Evolutionary conservation across 2,888 invertebrate genomes (phyloP).

Genomic region (Agonopterix heracliana): DNA sequence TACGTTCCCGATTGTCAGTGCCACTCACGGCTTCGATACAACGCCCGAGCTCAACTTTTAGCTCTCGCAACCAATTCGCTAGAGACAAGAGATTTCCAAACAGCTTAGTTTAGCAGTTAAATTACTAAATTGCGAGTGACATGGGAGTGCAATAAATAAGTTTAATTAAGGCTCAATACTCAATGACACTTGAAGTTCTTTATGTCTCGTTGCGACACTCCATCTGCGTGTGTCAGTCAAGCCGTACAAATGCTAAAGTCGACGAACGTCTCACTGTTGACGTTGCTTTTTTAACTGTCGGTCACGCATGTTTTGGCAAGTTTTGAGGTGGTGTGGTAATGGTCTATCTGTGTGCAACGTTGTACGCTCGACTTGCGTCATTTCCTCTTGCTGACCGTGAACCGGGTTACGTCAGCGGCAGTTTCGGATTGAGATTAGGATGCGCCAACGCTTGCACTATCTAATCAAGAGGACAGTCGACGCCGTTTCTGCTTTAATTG

Average conservation of each 20-base stretch:
- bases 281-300: conserved; percentile 16
- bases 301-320: conserved; percentile 52
- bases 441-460: conserved; percentile 40
- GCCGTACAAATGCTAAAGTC: conserved; percentile 18
- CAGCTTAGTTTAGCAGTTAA: neutral
- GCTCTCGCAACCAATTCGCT: conserved; percentile 23
- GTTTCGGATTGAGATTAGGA: conserved; percentile 54
- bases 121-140: neutral
- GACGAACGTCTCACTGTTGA: conserved; percentile 7
- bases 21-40: conserved; percentile 27
- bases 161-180: conserved; percentile 24
- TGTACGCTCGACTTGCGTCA: conserved; percentile 59
- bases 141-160: conserved; percentile 11
- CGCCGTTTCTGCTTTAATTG: conserved; percentile 18
- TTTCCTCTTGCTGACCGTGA: conserved; percentile 73
- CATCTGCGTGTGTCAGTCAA: conserved; percentile 20
- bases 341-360: conserved; percentile 32
- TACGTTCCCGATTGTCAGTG: conserved; percentile 42
- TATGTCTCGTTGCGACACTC: conserved; percentile 15
- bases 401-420: conserved; percentile 64
- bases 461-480: conserved; percentile 40
- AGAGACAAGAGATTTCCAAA: neutral
- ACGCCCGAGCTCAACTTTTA: conserved; percentile 25
- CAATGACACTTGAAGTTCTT: conserved; percentile 14
- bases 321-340: conserved; percentile 47